Evolutionary conservation across 2,888 invertebrate genomes (phyloP).

Genomic region (Gymnocheta viridis): DNA sequence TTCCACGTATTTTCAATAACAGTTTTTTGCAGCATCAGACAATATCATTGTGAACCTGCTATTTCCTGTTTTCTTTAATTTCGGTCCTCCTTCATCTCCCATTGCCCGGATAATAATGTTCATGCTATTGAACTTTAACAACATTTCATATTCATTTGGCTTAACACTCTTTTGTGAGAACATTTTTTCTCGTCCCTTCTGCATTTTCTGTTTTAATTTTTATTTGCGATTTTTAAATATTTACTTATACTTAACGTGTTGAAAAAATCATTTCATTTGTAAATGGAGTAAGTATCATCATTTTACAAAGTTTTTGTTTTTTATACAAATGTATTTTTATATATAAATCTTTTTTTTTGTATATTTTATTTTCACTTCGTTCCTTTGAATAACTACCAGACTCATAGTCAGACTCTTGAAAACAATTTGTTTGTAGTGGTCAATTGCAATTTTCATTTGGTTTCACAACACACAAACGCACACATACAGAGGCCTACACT

Average conservation of each 20-base stretch:
- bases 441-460: slow-evolving; percentile 54
- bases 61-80: neutral
- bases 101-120: neutral
- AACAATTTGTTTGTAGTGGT: slow-evolving; percentile 61
- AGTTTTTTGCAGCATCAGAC: too few relatives aligned
- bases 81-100: neutral
- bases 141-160: slow-evolving; percentile 35
- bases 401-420: slow-evolving; percentile 40
- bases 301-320: slow-evolving; percentile 48
- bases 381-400: slow-evolving; percentile 12
- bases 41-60: neutral
- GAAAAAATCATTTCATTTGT: slow-evolving; percentile 59
- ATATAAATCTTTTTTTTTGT: neutral
- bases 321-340: slow-evolving; percentile 9
- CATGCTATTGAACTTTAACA: slow-evolving; percentile 23
- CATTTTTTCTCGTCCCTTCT: neutral
- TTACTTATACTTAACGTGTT: slow-evolving; percentile 55
- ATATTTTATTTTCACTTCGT: neutral
- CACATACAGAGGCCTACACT: neutral
- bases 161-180: slow-evolving; percentile 32
- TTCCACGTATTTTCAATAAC: too few relatives aligned
- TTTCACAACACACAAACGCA: slow-evolving; percentile 1
- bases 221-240: slow-evolving; percentile 49
- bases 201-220: slow-evolving; percentile 17
- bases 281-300: slow-evolving; percentile 53